Evolutionary conservation across 1,140 invertebrate genomes (phyloP), one percentile per base, ranked within the genome.

Genomic region (Antheraea mylitta): DNA sequence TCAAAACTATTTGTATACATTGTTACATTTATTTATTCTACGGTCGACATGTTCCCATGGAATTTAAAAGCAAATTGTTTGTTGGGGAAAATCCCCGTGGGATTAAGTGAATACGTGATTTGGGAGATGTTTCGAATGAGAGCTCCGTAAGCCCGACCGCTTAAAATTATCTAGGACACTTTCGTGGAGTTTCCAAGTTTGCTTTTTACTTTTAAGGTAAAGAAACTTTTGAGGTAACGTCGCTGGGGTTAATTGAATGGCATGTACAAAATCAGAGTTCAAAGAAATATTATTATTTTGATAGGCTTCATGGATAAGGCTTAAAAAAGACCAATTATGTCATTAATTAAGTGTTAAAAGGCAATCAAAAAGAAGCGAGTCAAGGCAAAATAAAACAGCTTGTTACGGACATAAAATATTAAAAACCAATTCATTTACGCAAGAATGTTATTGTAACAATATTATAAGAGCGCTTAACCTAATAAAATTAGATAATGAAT

Each of bases 101-200:
- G 68, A 70, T 73, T 70, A 70, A 58, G 64, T 66, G 60, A 22
- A 68, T 73, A 58, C 68, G 72, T 70, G 58, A 73, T 73, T 73
- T 53, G 72, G 64, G 58, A 58, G 66, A 65, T 48, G 64, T 64
- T 72, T 53, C 38, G 62, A 70, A 69, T 65, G 72, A 66, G 68
- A 70, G 65, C 61, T 18, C 60, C 62, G 61, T 70, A 65, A 73
- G 66, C 61, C 38, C 22, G 58, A 37, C 48, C 61, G 66, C 58
- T 70, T 67, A 67, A 70, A 70, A 68, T 73, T 67, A 70, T 67
- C 66, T 73, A 67, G 71, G 65, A 66, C 65, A 59, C 71, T 73
- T 73, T 64, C 18, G 64, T 22, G 9, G 30, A 66, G 36, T 65
- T 65, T 65, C 62, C 37, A 37, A 65, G 36, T 65, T 65, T 45